These are phyloP conservation scores for Brachylomia viminalis DNA, from an alignment of 2,888 invertebrate species.

Conservation along the genomic window DNA sequence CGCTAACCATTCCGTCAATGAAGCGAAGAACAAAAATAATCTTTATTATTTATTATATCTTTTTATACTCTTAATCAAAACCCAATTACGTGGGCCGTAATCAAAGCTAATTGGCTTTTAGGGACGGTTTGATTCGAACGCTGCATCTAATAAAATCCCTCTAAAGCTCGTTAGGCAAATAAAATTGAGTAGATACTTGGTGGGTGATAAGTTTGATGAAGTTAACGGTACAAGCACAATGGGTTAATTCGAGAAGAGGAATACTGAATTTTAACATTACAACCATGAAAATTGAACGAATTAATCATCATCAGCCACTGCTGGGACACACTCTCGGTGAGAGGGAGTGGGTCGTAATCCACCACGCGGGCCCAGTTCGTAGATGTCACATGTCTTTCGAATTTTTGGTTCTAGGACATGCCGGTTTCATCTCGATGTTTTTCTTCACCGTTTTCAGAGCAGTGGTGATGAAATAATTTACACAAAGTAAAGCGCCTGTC, in stretches of 20 bases:
- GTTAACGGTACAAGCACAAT: background rate
- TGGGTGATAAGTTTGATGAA: slow-evolving; percentile 25
- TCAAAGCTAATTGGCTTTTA: slow-evolving; percentile 61
- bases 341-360: too few relatives aligned
- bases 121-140: slow-evolving; percentile 25
- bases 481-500: too few relatives aligned
- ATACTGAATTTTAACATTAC: too few relatives aligned
- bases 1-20: background rate
- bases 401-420: too few relatives aligned
- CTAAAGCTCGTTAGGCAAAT: background rate
- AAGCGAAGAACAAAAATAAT: slow-evolving; percentile 3
- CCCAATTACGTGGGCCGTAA: slow-evolving; percentile 47
- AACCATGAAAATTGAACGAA: too few relatives aligned
- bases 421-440: too few relatives aligned
- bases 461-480: too few relatives aligned
- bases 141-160: slow-evolving; percentile 42
- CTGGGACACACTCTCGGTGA: too few relatives aligned
- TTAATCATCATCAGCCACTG: too few relatives aligned
- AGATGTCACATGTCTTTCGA: too few relatives aligned
- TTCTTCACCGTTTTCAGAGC: too few relatives aligned
- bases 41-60: background rate
- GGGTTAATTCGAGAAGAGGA: background rate
- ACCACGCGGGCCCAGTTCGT: too few relatives aligned
- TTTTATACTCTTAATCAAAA: slow-evolving; percentile 54
- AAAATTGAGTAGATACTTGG: slow-evolving; percentile 22